Evolutionary conservation across 2,797 vertebrate species (phyloP).

Genomic region (Thaleichthys pacificus): DNA sequence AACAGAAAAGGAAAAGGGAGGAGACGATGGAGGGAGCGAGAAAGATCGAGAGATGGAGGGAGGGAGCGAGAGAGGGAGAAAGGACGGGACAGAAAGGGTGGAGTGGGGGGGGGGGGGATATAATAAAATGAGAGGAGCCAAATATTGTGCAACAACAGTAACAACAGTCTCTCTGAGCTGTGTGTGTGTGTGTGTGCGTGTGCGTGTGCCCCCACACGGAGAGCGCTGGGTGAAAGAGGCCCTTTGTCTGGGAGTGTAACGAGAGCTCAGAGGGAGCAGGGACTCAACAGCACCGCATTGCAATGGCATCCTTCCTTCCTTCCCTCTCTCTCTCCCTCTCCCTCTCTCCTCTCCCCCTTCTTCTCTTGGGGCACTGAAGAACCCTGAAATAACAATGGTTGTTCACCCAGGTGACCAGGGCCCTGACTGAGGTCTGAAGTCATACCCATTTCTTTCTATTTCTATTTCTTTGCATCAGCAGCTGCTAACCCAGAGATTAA

Average conservation of each 20-base stretch:
- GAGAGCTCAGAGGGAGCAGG: slow-evolving; percentile 52
- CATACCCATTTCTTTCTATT: not conserved
- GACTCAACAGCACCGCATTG: slow-evolving; percentile 42
- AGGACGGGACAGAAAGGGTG: slow-evolving; percentile 22
- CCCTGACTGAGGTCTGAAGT: slow-evolving; percentile 22
- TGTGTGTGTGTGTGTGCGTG: slow-evolving; percentile 38
- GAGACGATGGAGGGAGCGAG: slow-evolving; percentile 21
- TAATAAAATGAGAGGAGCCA: slow-evolving; percentile 63
- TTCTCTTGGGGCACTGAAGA: slow-evolving; percentile 3
- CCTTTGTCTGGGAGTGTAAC: slow-evolving; percentile 64
- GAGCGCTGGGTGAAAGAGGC: slow-evolving; percentile 49
- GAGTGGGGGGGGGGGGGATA: slow-evolving; percentile 21
- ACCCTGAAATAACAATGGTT: slow-evolving; percentile 19
- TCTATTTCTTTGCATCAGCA: slow-evolving; percentile 47
- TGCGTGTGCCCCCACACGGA: slow-evolving; percentile 21
- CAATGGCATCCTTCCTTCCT: slow-evolving; percentile 42
- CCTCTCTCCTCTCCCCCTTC: not conserved
- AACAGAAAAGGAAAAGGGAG: slow-evolving; percentile 48
- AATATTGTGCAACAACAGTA: slow-evolving; percentile 65
- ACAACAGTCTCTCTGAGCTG: slow-evolving; percentile 52
- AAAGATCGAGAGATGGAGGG: slow-evolving; percentile 18
- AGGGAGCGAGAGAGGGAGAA: slow-evolving; percentile 21
- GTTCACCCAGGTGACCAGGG: slow-evolving; percentile 39
- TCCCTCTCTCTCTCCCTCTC: not conserved
- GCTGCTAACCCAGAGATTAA: slow-evolving; percentile 70